These are phyloP conservation scores for Globicephala melas DNA, from an alignment of 2,113 vertebrate species.

Conservation along the genomic window DNA sequence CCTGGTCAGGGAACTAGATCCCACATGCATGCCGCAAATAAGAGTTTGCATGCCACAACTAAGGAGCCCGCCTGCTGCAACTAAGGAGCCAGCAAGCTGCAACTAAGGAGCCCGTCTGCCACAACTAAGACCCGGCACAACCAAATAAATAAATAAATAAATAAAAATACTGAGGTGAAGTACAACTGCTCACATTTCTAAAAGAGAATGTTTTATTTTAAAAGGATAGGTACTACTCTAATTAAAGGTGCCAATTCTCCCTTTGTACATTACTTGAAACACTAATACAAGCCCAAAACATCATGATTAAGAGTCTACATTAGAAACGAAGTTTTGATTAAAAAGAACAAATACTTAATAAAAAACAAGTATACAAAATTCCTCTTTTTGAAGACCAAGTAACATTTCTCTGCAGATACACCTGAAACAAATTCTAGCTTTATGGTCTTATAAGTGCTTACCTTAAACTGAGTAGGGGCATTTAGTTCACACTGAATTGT, in stretches of 20 bases:
- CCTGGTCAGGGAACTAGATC: no score
- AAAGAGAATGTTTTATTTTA: neutral
- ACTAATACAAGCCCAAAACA: neutral
- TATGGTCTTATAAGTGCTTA: conserved; percentile 53
- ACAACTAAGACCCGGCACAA: no score
- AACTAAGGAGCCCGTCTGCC: no score
- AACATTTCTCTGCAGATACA: neutral
- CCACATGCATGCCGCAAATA: no score
- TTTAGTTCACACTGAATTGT: conserved; percentile 98
- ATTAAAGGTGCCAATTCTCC: neutral
- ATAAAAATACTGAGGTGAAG: neutral
- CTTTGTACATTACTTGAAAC: neutral
- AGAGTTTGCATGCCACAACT: no score
- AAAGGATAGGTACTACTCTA: neutral
- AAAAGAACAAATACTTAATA: neutral
- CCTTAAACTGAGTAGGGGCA: conserved; percentile 98
- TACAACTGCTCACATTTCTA: neutral
- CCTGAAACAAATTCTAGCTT: neutral
- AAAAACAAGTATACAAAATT: neutral
- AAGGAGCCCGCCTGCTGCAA: no score
- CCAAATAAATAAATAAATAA: no score
- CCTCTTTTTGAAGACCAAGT: neutral
- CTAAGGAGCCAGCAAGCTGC: no score
- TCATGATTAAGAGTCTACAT: neutral
- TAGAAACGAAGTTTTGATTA: neutral